phyloP scores from a whole-genome alignment of 2,888 invertebrate species.

The Drepana falcataria region DNA sequence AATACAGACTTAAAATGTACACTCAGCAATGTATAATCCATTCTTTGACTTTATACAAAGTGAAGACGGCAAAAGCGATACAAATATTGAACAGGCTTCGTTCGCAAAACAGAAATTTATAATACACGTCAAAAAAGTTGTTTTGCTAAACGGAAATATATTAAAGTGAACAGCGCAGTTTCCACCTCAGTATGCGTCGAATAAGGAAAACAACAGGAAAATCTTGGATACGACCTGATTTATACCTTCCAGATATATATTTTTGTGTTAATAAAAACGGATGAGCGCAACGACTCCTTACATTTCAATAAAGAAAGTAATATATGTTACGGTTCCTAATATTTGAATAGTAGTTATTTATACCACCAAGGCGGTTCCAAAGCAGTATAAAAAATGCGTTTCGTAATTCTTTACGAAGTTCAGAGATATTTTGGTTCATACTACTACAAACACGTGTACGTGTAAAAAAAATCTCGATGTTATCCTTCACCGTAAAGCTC shows the following conservation, averaged over 20 bases:
- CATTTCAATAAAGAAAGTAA: background rate
- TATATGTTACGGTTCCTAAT: too few relatives aligned
- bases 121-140: background rate
- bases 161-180: background rate
- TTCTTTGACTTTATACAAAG: background rate
- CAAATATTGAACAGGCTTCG: background rate
- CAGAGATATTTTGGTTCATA: too few relatives aligned
- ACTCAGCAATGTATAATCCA: too few relatives aligned
- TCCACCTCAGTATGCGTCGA: constrained; percentile 1
- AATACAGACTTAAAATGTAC: too few relatives aligned
- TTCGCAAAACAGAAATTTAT: background rate
- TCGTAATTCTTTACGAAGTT: too few relatives aligned
- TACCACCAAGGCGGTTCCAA: too few relatives aligned
- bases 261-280: background rate
- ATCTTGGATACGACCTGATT: background rate
- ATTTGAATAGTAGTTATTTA: too few relatives aligned
- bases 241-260: background rate
- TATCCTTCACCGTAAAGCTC: too few relatives aligned
- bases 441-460: too few relatives aligned
- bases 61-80: background rate
- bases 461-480: too few relatives aligned
- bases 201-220: constrained; percentile 3
- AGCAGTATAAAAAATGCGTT: too few relatives aligned
- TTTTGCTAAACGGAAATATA: background rate
- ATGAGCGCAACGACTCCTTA: background rate